phyloP scores from a whole-genome alignment of 2,888 invertebrate species.

The Cactoblastis cactorum region DNA sequence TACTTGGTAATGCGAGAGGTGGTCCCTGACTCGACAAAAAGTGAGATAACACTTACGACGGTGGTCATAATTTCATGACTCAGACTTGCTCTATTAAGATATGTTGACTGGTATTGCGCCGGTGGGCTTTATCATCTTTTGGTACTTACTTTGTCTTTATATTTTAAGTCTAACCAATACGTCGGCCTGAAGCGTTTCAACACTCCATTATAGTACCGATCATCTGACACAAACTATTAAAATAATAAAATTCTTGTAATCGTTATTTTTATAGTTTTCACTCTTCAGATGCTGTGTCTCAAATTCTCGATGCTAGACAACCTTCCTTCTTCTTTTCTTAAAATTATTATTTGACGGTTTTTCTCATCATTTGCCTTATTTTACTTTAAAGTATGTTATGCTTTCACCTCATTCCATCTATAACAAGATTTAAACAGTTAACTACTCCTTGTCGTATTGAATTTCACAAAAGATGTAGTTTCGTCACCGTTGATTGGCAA shows the following conservation, averaged over 20 bases:
- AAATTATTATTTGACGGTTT: background rate
- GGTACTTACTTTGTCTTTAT: background rate
- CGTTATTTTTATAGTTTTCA: too few species aligned
- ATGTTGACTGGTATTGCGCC: slow-evolving; percentile 8
- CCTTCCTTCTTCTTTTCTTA: too few species aligned
- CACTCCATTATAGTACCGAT: slow-evolving; percentile 4
- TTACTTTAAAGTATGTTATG: background rate
- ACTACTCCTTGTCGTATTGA: slow-evolving; percentile 3
- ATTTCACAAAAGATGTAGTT: slow-evolving; percentile 18
- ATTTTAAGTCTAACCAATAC: slow-evolving; percentile 6
- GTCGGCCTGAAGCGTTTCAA: background rate
- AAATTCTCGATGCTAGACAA: too few species aligned
- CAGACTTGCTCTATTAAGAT: slow-evolving; percentile 19
- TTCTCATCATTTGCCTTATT: background rate
- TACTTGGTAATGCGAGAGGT: slow-evolving; percentile 35
- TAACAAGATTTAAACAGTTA: slow-evolving; percentile 1
- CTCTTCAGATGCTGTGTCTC: too few species aligned
- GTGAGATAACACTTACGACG: slow-evolving; percentile 28
- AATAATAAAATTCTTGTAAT: too few species aligned
- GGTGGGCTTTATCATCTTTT: slow-evolving; percentile 10
- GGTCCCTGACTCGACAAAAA: slow-evolving; percentile 42
- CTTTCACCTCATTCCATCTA: background rate
- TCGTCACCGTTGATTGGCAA: slow-evolving; percentile 49
- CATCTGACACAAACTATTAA: too few species aligned
- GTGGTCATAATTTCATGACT: slow-evolving; percentile 27